phyloP scores from a whole-genome alignment of 2,888 invertebrate genomes.

The Doris montereyensis region DNA sequence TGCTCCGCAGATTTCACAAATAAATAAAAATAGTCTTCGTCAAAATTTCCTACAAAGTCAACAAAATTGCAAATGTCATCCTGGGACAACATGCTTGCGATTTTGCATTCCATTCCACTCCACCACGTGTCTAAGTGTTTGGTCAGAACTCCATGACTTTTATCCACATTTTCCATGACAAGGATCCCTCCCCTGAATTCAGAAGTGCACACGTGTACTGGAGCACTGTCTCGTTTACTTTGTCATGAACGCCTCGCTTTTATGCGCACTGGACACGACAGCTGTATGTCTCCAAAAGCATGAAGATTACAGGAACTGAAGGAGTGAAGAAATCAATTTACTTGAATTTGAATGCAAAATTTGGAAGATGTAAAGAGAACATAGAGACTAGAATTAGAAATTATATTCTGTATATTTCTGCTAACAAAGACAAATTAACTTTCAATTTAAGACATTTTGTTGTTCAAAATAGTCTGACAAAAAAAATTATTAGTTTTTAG shows the following conservation, averaged over 20 bases:
- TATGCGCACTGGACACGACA: conserved; percentile 56
- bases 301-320: conserved; percentile 50
- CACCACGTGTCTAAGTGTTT: conserved; percentile 64
- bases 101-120: conserved; percentile 61
- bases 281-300: conserved; percentile 55
- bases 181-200: conserved; percentile 61
- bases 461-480: too few species aligned
- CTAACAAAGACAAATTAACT: too few species aligned
- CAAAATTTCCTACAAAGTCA: conserved; percentile 62
- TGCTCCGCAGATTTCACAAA: conserved; percentile 64
- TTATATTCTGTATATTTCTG: too few species aligned
- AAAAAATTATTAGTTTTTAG: too few species aligned
- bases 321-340: too few species aligned
- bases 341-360: too few species aligned
- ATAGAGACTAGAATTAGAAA: too few species aligned
- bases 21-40: conserved; percentile 56
- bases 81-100: conserved; percentile 56
- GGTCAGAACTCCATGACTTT: conserved; percentile 44
- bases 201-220: conserved; percentile 58
- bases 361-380: too few species aligned
- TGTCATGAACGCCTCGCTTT: conserved; percentile 50
- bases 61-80: conserved; percentile 64
- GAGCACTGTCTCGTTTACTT: conserved; percentile 53
- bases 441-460: too few species aligned
- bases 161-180: conserved; percentile 56